Base-by-base conservation (phyloP, 2,113 vertebrate species). In the Onychostruthus taczanowskii region DNA sequence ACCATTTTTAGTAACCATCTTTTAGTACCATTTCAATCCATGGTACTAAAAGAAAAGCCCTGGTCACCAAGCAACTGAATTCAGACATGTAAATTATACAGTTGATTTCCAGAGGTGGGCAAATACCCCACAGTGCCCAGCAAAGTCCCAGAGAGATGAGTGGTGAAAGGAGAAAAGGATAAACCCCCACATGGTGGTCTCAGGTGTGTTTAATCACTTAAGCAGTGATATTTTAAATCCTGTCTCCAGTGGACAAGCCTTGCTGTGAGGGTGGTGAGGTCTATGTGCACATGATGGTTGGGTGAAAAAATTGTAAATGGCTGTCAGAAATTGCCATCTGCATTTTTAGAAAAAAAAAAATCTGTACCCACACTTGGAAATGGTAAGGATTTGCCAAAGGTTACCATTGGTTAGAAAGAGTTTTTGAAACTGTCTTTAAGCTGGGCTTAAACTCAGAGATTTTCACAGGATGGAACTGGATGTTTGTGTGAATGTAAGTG, bases 51-150 rank as follows among this genome's bases (percentile, higher is more conserved):
- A 84, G 46, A 33, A 79, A 90, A 90, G 44, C 31, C 24, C 35
- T n/a, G 59, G 55, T 69, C 83, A 96, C 52, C 53, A 84, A 44
- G 39, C 47, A 89, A 43, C 35, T 85, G 13, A 72, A 90, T 13
- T 68, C 16, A 58, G 37, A 23, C 7, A 27, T 37, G 26, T 81
- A 41, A 62, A 78, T 84, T 18, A 61, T 11, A 64, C 47, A 61
- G 8, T 44, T 49, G 27, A 63, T 92, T 89, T 78, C 72, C 61
- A 84, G 72, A 86, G 73, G 33, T 63, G 68, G 59, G 68, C 11
- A 19, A 61, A 80, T 69, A 72, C 33, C 11, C 47, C 39, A 8
- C 55, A 55, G 67, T 14, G 21, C 50, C 50, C 67, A 88, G 13
- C 35, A 35, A 89, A 55, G 72, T 52, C 64, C 58, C 75, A 37